phyloP scores from a whole-genome alignment of 2,888 invertebrate species.

The Dioctria linearis region DNA sequence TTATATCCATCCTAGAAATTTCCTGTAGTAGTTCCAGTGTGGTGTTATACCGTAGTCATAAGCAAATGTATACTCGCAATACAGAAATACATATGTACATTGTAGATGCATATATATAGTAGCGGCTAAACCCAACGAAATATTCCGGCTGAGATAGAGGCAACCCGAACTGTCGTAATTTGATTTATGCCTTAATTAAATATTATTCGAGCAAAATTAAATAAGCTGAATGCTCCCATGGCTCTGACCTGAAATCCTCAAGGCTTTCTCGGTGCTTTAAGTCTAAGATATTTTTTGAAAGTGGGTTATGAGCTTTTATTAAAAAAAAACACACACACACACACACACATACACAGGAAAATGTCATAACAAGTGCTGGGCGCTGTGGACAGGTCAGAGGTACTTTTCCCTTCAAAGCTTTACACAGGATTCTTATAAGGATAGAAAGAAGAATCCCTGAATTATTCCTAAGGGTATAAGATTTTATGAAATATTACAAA shows the following conservation, averaged over 20 bases:
- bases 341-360: not conserved
- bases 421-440: not conserved
- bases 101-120: no score
- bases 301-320: constrained; percentile 9
- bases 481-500: constrained; percentile 21
- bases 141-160: not conserved
- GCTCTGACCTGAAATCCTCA: not conserved
- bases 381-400: constrained; percentile 22
- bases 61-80: not conserved
- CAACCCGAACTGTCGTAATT: not conserved
- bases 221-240: constrained; percentile 27
- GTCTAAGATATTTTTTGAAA: not conserved
- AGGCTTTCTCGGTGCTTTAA: not conserved
- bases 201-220: constrained; percentile 47
- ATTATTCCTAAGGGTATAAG: not conserved
- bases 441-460: not conserved
- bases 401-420: not conserved
- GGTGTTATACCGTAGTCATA: not conserved
- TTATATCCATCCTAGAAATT: not conserved
- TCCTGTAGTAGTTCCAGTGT: not conserved
- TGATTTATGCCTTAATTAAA: constrained; percentile 52
- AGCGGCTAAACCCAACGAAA: not conserved
- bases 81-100: no score
- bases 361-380: constrained; percentile 22
- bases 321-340: not conserved